phyloP scores from a whole-genome alignment of 2,113 vertebrate genomes.

The Scatophagus argus region DNA sequence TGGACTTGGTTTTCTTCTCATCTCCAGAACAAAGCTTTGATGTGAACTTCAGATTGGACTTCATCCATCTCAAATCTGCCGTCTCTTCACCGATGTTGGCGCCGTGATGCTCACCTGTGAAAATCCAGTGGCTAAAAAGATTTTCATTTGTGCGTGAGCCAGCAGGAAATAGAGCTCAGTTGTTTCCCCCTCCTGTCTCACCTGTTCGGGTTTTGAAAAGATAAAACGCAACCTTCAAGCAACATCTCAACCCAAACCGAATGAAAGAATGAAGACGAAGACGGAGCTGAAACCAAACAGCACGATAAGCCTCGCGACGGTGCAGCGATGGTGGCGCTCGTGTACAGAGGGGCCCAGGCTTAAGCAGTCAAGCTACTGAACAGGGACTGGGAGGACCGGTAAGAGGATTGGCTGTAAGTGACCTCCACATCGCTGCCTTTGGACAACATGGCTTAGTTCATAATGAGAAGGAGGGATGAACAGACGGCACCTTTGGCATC shows the following conservation, averaged over 20 bases:
- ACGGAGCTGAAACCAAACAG: slow-evolving; percentile 2
- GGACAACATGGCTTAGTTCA: slow-evolving; percentile 31
- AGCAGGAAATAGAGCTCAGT: neutral
- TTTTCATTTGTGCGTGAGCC: neutral
- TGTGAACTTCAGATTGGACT: too few relatives aligned
- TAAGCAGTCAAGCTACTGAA: slow-evolving; percentile 57
- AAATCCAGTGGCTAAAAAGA: neutral
- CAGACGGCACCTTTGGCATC: neutral
- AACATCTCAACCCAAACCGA: neutral
- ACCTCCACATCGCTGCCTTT: slow-evolving; percentile 64
- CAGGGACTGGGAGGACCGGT: slow-evolving; percentile 45
- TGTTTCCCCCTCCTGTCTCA: neutral
- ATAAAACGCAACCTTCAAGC: neutral
- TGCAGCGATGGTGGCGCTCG: neutral
- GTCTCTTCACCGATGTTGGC: neutral
- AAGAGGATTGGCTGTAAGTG: slow-evolving; percentile 73
- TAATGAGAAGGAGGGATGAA: slow-evolving; percentile 25
- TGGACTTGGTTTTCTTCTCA: neutral
- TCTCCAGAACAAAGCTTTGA: neutral
- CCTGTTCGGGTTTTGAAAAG: neutral
- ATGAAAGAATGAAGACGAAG: neutral
- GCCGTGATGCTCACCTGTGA: neutral
- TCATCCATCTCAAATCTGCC: neutral
- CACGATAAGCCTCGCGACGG: neutral
- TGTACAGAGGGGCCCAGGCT: slow-evolving; percentile 38